phyloP scores from a whole-genome alignment of 2,113 vertebrate species.

The Phylloscopus trochiloides region DNA sequence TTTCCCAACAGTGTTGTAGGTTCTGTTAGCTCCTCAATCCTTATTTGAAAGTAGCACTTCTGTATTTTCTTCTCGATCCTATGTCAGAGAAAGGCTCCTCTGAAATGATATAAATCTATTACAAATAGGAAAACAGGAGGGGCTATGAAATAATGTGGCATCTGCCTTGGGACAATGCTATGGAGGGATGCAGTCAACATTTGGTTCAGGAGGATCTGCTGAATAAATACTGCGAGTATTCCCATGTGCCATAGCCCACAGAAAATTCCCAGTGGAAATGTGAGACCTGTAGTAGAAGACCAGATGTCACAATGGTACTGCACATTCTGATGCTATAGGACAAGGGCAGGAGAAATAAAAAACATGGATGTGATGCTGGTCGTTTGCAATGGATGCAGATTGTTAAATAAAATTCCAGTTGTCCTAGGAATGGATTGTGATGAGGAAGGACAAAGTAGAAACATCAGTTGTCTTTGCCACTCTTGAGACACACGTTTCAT shows the following conservation, averaged over 20 bases:
- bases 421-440: not conserved
- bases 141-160: fast-evolving
- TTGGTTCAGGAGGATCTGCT: not conserved
- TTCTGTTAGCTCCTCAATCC: not conserved
- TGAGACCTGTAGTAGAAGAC: not conserved
- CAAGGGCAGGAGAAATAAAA: not conserved
- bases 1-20: not conserved
- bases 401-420: not conserved
- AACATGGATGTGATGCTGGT: too few relatives aligned
- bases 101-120: not conserved
- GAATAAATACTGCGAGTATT: fast-evolving
- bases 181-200: not conserved
- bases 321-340: not conserved
- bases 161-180: not conserved
- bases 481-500: not conserved
- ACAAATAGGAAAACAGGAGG: not conserved
- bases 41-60: not conserved
- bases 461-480: not conserved
- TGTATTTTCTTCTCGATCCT: not conserved
- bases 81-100: not conserved
- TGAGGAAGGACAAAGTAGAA: not conserved
- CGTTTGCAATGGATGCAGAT: not conserved
- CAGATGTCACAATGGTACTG: not conserved
- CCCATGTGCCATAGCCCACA: not conserved
- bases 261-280: not conserved